Percentiles rank a stretch among this genome's conserved stretches.
phyloP scores from a whole-genome alignment of 2,797 vertebrate species.

The Sebastes steindachneri region DNA sequence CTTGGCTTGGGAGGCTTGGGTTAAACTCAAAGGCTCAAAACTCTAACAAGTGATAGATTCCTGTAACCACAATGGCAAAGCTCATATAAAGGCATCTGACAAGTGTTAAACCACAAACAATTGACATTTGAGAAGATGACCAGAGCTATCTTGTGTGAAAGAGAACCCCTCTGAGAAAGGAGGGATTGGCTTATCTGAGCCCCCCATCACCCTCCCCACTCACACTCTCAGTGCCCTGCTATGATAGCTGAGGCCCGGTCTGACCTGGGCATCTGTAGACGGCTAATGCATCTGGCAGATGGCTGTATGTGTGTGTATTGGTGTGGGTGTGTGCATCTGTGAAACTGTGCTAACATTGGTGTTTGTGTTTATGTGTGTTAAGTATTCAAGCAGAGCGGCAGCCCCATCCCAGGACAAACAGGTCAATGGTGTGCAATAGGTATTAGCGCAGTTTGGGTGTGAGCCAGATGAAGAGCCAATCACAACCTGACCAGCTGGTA shows the following conservation, averaged over 20 bases:
- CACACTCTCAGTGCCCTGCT: conserved; percentile 30
- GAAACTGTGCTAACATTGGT: conserved; percentile 21
- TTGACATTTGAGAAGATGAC: neutral
- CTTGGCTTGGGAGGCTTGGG: neutral
- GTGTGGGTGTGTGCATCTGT: conserved; percentile 22
- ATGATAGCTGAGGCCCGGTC: conserved; percentile 26
- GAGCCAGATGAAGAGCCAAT: conserved; percentile 34
- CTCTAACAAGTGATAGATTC: neutral
- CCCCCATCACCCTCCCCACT: conserved; percentile 37
- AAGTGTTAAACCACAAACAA: neutral
- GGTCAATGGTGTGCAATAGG: conserved; percentile 44
- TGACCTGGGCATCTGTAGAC: conserved; percentile 54
- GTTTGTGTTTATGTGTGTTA: conserved; percentile 61
- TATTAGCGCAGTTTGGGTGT: conserved; percentile 27
- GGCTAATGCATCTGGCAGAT: conserved; percentile 72
- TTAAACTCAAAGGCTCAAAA: neutral
- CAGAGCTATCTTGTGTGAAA: neutral
- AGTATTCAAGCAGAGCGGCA: conserved; percentile 46
- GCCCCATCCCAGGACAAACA: conserved; percentile 44
- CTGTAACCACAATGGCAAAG: neutral
- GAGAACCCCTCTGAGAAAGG: conserved; percentile 1
- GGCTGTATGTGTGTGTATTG: conserved; percentile 20
- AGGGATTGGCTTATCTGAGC: conserved; percentile 30
- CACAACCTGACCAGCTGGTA: conserved; percentile 44
- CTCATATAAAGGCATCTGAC: neutral